These are phyloP conservation scores for Porites australiensis DNA, from an alignment of 64 coral and sea anemone species.

Conservation along the genomic window DNA sequence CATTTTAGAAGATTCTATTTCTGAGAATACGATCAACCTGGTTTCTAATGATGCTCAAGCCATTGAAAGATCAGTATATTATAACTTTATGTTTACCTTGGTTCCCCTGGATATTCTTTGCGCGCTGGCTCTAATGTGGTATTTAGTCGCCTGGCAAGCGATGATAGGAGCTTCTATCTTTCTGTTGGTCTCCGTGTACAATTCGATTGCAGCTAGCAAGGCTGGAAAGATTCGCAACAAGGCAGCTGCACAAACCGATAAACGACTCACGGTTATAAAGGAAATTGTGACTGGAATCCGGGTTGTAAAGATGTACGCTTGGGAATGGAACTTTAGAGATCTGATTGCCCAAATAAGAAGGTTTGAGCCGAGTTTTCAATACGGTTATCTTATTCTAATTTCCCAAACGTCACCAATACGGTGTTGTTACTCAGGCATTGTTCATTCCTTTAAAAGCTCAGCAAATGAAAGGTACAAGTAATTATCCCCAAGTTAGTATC, in stretches of 20 bases:
- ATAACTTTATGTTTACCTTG: not conserved
- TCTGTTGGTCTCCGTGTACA: not conserved
- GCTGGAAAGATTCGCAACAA: slow-evolving; percentile 6
- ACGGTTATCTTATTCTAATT: too few species aligned
- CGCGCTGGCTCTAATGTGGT: slow-evolving; percentile 17
- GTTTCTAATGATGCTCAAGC: slow-evolving; percentile 51
- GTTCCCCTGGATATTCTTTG: slow-evolving; percentile 3
- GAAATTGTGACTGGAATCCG: slow-evolving; percentile 55
- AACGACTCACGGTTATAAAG: slow-evolving; percentile 33
- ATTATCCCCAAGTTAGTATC: too few species aligned
- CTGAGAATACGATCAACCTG: slow-evolving; percentile 49
- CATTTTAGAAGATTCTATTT: not conserved
- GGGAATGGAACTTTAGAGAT: slow-evolving; percentile 59
- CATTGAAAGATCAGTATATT: not conserved
- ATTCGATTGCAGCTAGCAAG: not conserved
- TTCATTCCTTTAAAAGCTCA: too few species aligned
- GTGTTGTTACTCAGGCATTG: too few species aligned
- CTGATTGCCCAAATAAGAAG: slow-evolving; percentile 29
- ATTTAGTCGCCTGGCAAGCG: slow-evolving; percentile 50
- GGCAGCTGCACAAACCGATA: slow-evolving; percentile 37
- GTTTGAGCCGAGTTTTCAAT: not conserved
- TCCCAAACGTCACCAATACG: too few species aligned
- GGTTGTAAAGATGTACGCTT: slow-evolving; percentile 52
- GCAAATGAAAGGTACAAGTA: too few species aligned
- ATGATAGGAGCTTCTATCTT: slow-evolving; percentile 3